Evolutionary conservation across 2,113 vertebrate genomes (phyloP).

Genomic region (Amphiprion ocellaris): DNA sequence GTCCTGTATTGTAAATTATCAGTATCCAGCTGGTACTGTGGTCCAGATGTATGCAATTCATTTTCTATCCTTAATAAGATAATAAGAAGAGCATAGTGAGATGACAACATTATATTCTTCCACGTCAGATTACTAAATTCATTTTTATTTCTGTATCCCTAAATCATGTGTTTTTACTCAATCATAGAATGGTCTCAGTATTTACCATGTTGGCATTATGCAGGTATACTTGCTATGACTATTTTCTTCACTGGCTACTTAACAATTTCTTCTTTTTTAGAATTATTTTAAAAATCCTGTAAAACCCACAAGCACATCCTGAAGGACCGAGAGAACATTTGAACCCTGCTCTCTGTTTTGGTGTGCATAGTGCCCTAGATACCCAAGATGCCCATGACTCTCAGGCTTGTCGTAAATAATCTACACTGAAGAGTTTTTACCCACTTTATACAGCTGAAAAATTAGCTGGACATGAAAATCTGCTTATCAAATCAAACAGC

Average conservation of each 20-base stretch:
- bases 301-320: no score
- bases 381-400: no score
- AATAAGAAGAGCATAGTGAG: no score
- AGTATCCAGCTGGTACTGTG: neutral
- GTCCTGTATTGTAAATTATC: no score
- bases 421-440: no score
- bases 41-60: neutral
- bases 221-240: neutral
- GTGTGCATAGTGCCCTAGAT: no score
- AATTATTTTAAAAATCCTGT: no score
- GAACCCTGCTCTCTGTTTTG: no score
- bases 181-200: neutral
- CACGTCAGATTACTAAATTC: neutral
- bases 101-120: neutral
- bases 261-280: neutral
- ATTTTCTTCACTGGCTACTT: neutral
- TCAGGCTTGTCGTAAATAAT: no score
- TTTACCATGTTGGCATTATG: neutral
- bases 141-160: neutral
- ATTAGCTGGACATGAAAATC: conserved; percentile 19
- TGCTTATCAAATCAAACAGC: conserved; percentile 20
- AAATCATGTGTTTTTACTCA: neutral
- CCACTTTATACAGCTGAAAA: neutral
- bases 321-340: no score
- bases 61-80: neutral